phyloP scores from a whole-genome alignment of 2,888 invertebrate species.

The Oscheius sp. region DNA sequence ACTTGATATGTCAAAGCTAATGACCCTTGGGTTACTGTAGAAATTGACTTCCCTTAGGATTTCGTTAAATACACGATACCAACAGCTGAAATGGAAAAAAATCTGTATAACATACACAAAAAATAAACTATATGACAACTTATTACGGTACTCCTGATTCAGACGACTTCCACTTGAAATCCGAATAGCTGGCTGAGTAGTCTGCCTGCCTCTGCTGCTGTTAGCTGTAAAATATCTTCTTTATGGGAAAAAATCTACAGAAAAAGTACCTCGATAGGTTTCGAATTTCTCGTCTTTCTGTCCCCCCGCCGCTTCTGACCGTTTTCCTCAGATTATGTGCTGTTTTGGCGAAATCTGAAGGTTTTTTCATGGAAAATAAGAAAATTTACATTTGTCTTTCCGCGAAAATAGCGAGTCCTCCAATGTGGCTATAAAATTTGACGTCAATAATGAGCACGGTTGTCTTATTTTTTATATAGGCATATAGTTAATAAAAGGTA shows the following conservation, averaged over 20 bases:
- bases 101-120: neutral
- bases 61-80: no score
- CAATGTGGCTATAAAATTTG: constrained; percentile 6
- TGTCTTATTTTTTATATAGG: neutral
- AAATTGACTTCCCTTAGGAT: no score
- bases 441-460: neutral
- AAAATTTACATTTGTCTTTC: neutral
- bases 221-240: neutral
- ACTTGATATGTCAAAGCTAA: no score
- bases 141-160: neutral
- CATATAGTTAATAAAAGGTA: neutral
- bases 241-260: neutral
- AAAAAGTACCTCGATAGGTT: constrained; percentile 7
- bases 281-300: neutral
- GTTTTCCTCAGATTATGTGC: neutral
- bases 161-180: neutral
- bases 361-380: neutral
- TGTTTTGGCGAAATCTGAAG: neutral
- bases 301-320: neutral
- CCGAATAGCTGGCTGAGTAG: neutral
- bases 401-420: neutral
- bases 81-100: neutral
- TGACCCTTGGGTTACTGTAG: no score
- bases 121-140: neutral
- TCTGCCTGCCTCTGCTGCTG: neutral